Base-by-base conservation (phyloP, 2,888 invertebrate species). In the Dilophus febrilis region DNA sequence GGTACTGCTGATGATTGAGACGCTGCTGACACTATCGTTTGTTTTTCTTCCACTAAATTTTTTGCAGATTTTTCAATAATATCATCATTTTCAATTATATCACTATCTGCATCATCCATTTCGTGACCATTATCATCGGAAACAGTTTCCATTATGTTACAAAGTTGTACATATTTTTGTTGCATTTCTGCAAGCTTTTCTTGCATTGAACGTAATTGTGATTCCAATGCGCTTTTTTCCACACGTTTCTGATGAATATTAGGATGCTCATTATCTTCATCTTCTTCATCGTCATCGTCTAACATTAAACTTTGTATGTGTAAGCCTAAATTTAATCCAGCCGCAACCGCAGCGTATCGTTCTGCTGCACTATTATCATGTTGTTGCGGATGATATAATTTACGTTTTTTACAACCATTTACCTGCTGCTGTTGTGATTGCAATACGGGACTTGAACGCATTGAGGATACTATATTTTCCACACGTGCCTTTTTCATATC, bases 371-470 rank as follows among this genome's bases (percentile, higher is more conserved):
- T 69, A 47, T 58, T 56, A 55, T 83, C 83, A 61, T 91, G 88
- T 56, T 92, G 92, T 61, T 91, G 90, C 11, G 94, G 94, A 55
- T 91, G 90, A 58, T 92, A 92, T 26, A 92, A 70, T 64, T 95
- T 95, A 36, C 94, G 74, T 64, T 95, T 95, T 62, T 91, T 91
- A 64, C 90, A 91, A 37, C 91, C 90, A 64, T 90, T 90, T 10
- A 61, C 61, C 49, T 58, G 60, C 59, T 80, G 77, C 1, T 74
- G 71, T 50, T 72, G 72, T 43, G 64, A 56, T 11, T 66, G 71
- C 17, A 80, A 79, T 45, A 78, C 82, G 30, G 86, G 86, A 57
- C 85, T 85, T 47, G 84, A 79, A 46, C 88, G 75, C 85, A 92
- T 92, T 48, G 83, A 84, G 49, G 86, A 88, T 51, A 92, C 87